A percentile compares a stretch with the other conserved stretches of the same genome.
Conservation (phyloP, 2,797 vertebrate species). For the Peromyscus attwateri region DNA sequence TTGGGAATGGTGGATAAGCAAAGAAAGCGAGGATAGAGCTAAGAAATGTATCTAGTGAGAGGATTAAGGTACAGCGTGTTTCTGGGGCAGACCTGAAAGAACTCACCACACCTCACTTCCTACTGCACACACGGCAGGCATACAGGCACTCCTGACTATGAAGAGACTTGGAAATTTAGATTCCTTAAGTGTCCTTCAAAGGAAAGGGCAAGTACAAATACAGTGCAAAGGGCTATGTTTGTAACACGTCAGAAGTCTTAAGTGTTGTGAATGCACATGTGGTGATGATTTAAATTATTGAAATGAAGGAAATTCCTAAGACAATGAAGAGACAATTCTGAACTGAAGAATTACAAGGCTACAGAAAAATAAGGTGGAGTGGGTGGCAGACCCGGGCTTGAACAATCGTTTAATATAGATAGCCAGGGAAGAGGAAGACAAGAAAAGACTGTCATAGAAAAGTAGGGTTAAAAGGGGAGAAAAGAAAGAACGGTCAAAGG, state of each 20-base stretch:
- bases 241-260: not conserved
- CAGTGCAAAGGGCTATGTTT: not conserved
- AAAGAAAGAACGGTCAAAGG: not conserved
- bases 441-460: not conserved
- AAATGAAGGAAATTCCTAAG: conserved; percentile 26
- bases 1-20: not conserved
- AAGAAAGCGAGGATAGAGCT: not conserved
- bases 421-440: not conserved
- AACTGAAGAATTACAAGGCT: not conserved
- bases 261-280: conserved; percentile 6
- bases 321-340: not conserved
- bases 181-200: not conserved
- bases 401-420: not conserved
- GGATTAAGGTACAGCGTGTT: not conserved
- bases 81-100: not conserved
- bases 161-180: not conserved
- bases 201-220: not conserved
- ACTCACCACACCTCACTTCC: not conserved
- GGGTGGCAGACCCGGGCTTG: not conserved
- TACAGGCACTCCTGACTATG: not conserved
- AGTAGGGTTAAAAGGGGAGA: not conserved
- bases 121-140: not conserved
- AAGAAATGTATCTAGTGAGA: not conserved
- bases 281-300: not conserved
- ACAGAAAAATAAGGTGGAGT: not conserved